Evolutionary conservation across 2,888 invertebrate species (phyloP).

Genomic region (Horisme vitalbata): DNA sequence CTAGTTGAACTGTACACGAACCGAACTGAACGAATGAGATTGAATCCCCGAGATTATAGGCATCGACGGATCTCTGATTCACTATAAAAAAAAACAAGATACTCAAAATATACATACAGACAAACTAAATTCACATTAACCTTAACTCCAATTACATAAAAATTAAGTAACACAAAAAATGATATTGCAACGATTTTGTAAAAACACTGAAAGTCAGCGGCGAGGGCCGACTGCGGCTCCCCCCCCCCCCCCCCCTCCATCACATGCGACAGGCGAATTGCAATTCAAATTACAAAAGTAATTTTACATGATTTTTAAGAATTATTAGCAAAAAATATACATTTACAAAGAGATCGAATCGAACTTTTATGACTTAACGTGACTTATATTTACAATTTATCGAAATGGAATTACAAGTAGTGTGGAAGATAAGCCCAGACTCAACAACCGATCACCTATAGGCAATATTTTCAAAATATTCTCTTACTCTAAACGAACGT

Average conservation of each 20-base stretch:
- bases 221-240: slow-evolving; percentile 38
- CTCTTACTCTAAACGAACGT: slow-evolving; percentile 76
- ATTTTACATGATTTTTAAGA: slow-evolving; percentile 47
- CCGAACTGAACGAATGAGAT: slow-evolving; percentile 63
- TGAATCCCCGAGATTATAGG: slow-evolving; percentile 78
- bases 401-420: slow-evolving; percentile 80
- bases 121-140: slow-evolving; percentile 56
- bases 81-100: slow-evolving; percentile 45
- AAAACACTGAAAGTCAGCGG: slow-evolving; percentile 54
- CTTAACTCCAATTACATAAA: slow-evolving; percentile 75
- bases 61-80: slow-evolving; percentile 65
- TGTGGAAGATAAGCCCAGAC: slow-evolving; percentile 75
- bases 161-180: slow-evolving; percentile 73
- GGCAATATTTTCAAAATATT: slow-evolving; percentile 82
- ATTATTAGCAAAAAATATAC: slow-evolving; percentile 78
- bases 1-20: slow-evolving; percentile 63
- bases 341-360: slow-evolving; percentile 83
- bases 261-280: slow-evolving; percentile 50
- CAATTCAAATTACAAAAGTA: slow-evolving; percentile 43
- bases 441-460: slow-evolving; percentile 71
- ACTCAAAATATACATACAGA: slow-evolving; percentile 78
- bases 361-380: slow-evolving; percentile 78
- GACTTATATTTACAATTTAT: slow-evolving; percentile 80
- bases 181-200: slow-evolving; percentile 77
- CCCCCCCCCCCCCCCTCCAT: slow-evolving; percentile 35